These are phyloP conservation scores for Podotricha telesiphe DNA, from an alignment of 2,888 invertebrate genomes.

Conservation along the genomic window DNA sequence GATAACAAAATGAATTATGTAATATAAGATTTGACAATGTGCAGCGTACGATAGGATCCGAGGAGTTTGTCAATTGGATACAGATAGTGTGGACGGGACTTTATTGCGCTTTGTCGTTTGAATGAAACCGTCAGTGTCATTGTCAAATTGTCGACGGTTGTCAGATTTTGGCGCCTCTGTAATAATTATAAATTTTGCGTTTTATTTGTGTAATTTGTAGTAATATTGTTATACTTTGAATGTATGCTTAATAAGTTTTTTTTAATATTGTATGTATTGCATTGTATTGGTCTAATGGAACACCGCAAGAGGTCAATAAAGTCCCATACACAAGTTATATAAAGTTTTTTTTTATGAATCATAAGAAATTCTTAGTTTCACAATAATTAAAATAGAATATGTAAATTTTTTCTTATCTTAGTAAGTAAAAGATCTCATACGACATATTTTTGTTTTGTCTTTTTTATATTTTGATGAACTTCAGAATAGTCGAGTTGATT, in stretches of 20 bases:
- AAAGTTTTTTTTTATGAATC: constrained; percentile 69
- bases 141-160: constrained; percentile 7
- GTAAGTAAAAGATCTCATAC: constrained; percentile 83
- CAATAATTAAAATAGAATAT: constrained; percentile 74
- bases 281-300: too few species aligned
- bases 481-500: constrained; percentile 82
- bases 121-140: constrained; percentile 8
- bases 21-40: constrained; percentile 78
- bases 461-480: constrained; percentile 84
- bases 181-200: neutral
- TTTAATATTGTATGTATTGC: constrained; percentile 9
- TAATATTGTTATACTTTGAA: constrained; percentile 2
- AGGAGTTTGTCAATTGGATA: constrained; percentile 71
- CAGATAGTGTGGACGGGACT: constrained; percentile 61
- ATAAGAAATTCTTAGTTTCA: constrained; percentile 79
- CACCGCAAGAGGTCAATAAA: constrained; percentile 22
- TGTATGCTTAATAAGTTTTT: constrained; percentile 13
- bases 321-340: constrained; percentile 40
- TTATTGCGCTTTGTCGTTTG: constrained; percentile 50
- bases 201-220: neutral
- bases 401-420: constrained; percentile 83
- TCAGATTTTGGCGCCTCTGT: neutral
- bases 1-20: constrained; percentile 80
- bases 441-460: constrained; percentile 83
- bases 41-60: constrained; percentile 63